These are phyloP conservation scores for Megalops atlanticus DNA, from an alignment of 2,113 vertebrate species.

Conservation along the genomic window DNA sequence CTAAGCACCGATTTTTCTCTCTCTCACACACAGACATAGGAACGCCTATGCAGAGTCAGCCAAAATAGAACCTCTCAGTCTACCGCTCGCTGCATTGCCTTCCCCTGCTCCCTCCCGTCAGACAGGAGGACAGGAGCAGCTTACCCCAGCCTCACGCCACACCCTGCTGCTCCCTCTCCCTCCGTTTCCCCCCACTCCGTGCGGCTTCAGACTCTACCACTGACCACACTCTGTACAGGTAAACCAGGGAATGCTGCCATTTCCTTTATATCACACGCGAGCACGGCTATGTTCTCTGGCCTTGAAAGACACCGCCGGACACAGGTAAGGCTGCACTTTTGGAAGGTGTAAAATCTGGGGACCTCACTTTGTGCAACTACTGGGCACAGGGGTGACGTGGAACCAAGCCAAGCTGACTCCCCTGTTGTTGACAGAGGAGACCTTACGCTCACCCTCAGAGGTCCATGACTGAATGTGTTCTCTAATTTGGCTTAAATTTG, in stretches of 20 bases:
- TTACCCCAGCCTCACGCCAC: conserved; percentile 13
- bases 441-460: no score
- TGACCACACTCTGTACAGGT: not conserved
- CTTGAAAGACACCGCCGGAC: not conserved
- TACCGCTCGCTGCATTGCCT: no score
- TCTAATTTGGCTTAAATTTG: no score
- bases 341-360: not conserved
- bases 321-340: not conserved
- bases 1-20: no score
- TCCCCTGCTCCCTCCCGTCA: not conserved
- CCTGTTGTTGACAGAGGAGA: no score
- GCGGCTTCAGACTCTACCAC: not conserved
- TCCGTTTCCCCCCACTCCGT: not conserved
- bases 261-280: not conserved
- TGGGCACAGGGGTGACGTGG: not conserved
- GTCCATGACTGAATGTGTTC: no score
- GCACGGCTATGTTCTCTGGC: not conserved
- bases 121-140: conserved; percentile 22
- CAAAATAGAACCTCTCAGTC: no score
- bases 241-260: not conserved
- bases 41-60: no score
- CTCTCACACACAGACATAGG: no score
- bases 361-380: not conserved
- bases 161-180: not conserved
- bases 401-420: no score